Evolutionary conservation across 2,113 vertebrate species (phyloP), one percentile per base, ranked within the genome.

Genomic region (Hemiprocne comata): DNA sequence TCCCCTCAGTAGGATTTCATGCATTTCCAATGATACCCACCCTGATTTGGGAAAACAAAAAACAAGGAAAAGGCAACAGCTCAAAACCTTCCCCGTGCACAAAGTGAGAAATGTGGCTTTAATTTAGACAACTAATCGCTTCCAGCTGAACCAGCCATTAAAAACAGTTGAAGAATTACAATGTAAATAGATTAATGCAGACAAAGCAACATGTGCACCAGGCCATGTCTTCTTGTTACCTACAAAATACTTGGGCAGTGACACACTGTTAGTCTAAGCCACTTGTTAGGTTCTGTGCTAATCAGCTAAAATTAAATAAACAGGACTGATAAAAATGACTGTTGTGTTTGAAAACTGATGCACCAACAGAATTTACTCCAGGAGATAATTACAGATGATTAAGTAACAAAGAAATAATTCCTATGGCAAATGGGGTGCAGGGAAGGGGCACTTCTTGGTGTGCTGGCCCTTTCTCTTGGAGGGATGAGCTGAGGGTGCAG

Each of bases 161-260:
- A 97, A 94, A 97, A 89, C 94, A 94, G 90, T 96, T 94, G 95
- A 96, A 94, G 96, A 94, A 97, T 96, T 95, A 94, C 96, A 94
- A 94, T 93, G 96, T 96, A 89, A 97, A 97, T 96, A 96, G 95
- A 97, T 95, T 96, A 94, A 96, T 96, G 92, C 95, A 96, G 96
- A 93, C 96, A 96, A 96, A 96, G 95, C 96, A 96, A 93, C 95
- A 92, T 83, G 94, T 97, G 96, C 74, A 11, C 89, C 70, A 53
- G 79, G 79, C 91, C 87, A 20, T 94, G 92, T 94, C 95, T 71
- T 96, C 95, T 93, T 38, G 83, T 93, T 94, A 92, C 93, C 95
- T 96, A 90, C 83, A 89, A 90, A 96, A 93, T 93, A 65, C 93
- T 95, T 95, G 92, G 89, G 93, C 95, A 95, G 94, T 96, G 96